Conservation (phyloP, 2,888 invertebrate species). For the Sarcophaga caerulescens region DNA sequence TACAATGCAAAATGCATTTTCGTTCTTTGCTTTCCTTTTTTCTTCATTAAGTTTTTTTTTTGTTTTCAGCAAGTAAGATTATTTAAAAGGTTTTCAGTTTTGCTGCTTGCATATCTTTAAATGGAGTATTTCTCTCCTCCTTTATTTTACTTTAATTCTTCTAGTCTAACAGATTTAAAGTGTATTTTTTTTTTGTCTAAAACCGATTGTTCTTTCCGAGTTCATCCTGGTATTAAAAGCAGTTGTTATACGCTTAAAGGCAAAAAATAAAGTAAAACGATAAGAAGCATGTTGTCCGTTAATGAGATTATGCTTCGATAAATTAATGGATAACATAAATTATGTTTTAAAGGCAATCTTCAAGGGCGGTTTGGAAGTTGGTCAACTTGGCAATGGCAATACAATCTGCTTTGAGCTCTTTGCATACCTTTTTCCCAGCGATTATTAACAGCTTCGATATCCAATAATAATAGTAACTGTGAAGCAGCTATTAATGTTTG, state of each 20-base stretch:
- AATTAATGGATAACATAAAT: too few species aligned
- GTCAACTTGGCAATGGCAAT: too few species aligned
- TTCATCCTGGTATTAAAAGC: slow-evolving; percentile 8
- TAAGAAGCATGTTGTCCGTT: too few species aligned
- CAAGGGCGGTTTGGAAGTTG: too few species aligned
- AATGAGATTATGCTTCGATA: too few species aligned
- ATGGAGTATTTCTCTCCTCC: neutral
- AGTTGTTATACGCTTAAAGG: neutral
- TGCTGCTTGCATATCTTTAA: neutral
- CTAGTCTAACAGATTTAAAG: slow-evolving; percentile 26
- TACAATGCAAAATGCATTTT: slow-evolving; percentile 56
- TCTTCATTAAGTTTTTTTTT: neutral
- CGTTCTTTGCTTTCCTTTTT: neutral
- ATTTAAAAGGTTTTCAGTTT: too few species aligned
- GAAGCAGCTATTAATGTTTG: too few species aligned
- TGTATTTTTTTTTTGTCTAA: neutral
- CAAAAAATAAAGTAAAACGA: neutral
- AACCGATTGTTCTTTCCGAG: neutral
- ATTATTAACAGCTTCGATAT: too few species aligned
- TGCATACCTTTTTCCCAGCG: too few species aligned
- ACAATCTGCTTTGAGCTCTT: too few species aligned
- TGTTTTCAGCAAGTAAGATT: neutral
- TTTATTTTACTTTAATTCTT: neutral
- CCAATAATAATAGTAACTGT: too few species aligned
- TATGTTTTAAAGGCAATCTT: too few species aligned